phyloP scores from a whole-genome alignment of 2,888 invertebrate genomes.

The Maniola hyperantus region DNA sequence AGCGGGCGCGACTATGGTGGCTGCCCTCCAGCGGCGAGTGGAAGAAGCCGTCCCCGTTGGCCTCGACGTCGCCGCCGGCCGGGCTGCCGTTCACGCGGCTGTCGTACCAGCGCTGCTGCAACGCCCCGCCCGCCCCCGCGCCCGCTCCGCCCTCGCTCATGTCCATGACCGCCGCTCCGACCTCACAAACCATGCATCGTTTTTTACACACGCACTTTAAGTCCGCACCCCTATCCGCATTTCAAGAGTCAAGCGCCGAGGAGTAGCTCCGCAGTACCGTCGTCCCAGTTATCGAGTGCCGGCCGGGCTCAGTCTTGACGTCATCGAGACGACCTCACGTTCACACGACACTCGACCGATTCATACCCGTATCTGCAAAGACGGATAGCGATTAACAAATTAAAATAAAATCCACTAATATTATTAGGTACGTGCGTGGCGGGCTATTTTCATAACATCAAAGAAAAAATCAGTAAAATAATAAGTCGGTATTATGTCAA shows the following conservation, averaged over 20 bases:
- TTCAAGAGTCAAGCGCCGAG: slow-evolving; percentile 54
- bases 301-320: slow-evolving; percentile 42
- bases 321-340: slow-evolving; percentile 40
- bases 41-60: slow-evolving; percentile 81
- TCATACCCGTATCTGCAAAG: slow-evolving; percentile 60
- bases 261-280: slow-evolving; percentile 61
- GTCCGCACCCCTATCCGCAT: slow-evolving; percentile 76
- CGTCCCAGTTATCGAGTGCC: slow-evolving; percentile 42
- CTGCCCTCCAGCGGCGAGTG: slow-evolving; percentile 81
- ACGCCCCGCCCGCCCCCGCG: slow-evolving; percentile 68
- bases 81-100: slow-evolving; percentile 81
- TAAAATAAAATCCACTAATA: not conserved
- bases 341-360: slow-evolving; percentile 28
- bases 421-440: slow-evolving; percentile 4
- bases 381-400: slow-evolving; percentile 4
- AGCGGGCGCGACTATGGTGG: slow-evolving; percentile 79
- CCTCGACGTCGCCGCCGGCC: slow-evolving; percentile 74
- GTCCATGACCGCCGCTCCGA: slow-evolving; percentile 75
- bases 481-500: slow-evolving; percentile 66
- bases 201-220: slow-evolving; percentile 75
- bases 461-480: slow-evolving; percentile 49
- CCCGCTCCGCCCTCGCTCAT: slow-evolving; percentile 70
- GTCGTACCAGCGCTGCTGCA: slow-evolving; percentile 83
- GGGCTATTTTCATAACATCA: slow-evolving; percentile 52
- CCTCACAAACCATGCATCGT: slow-evolving; percentile 82